Percentiles rank a stretch among this genome's conserved stretches.
Conservation (phyloP, 2,888 invertebrate species). For the Elmis aenea region DNA sequence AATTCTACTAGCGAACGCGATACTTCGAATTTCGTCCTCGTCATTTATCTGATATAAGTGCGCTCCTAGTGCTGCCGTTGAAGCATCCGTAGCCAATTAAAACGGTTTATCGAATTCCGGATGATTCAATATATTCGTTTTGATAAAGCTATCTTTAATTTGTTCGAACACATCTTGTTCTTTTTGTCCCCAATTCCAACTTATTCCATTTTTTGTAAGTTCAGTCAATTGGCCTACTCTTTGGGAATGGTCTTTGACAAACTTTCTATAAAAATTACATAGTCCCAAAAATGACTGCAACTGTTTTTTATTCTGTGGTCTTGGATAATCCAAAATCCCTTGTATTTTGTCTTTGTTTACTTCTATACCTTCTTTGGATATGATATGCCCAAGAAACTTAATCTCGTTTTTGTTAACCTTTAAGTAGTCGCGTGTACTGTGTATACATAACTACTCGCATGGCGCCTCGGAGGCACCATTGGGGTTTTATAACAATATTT, state of each 20-base stretch:
- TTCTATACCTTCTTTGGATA: conserved; percentile 16
- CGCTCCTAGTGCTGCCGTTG: conserved; percentile 4
- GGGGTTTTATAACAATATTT: no score
- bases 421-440: no score
- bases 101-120: not conserved
- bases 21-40: not conserved
- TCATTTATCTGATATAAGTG: conserved; percentile 6
- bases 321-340: conserved; percentile 10
- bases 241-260: conserved; percentile 1
- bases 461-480: no score
- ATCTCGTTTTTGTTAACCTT: conserved; percentile 1
- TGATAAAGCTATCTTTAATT: conserved; percentile 4
- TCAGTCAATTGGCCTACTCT: conserved; percentile 3
- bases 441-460: no score
- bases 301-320: conserved; percentile 5
- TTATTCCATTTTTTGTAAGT: conserved; percentile 1
- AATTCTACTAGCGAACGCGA: conserved; percentile 4
- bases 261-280: conserved; percentile 13
- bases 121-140: not conserved
- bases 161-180: conserved; percentile 1
- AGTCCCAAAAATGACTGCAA: conserved; percentile 24
- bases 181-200: conserved; percentile 4
- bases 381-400: conserved; percentile 4
- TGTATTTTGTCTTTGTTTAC: conserved; percentile 22
- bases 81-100: conserved; percentile 6